Evolutionary conservation across 2,113 vertebrate genomes (phyloP), one percentile per base, ranked within the genome.

Genomic region (Mastomys natalensis): DNA sequence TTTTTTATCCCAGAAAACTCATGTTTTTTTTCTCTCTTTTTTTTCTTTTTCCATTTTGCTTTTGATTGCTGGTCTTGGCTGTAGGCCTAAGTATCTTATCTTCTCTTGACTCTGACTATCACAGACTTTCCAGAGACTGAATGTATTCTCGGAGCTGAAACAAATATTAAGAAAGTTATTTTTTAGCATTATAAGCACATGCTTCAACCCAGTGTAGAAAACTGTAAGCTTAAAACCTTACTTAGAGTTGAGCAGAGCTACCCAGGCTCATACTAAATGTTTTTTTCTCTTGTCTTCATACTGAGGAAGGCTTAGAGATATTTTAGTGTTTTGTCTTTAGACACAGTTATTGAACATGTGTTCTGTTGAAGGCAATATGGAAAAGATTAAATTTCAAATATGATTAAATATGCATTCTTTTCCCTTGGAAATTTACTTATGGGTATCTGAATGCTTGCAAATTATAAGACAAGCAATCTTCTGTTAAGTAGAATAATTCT

Each of bases 371-470:
- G 43, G 43, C 66, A 66, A 19, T 55, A 58, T 70, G 34, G 17
- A 90, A 77, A 21, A 53, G 37, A 91, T 60, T 77, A 80, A 70
- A 12, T 96, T 96, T 88, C 74, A 78, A 95, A 97, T n/a, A 80
- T 91, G 51, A 91, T 37, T 82, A 81, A 58, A 84, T 24, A 77
- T 4, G 17, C 55, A 12, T 89, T 5, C 6, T 3, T 90, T 10
- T 26, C 34, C 29, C 74, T 93, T 93, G 85, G 90, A 96, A 84
- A 78, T 93, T 37, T 95, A 89, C 48, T 60, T 66, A 13, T 88
- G n/a, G 40, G 34, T 68, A 78, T 70, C 21, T 40, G 43, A 68
- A 64, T 74, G 74, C 26, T 72, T 68, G 21, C 2, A 45, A 26
- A 15, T 94, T 91, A 84, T 3, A 90, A 87, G 60, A 22, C n/a